Evolutionary conservation across 2,113 vertebrate species (phyloP), one percentile per base, ranked within the genome.

Genomic region (Hemichromis elongatus): DNA sequence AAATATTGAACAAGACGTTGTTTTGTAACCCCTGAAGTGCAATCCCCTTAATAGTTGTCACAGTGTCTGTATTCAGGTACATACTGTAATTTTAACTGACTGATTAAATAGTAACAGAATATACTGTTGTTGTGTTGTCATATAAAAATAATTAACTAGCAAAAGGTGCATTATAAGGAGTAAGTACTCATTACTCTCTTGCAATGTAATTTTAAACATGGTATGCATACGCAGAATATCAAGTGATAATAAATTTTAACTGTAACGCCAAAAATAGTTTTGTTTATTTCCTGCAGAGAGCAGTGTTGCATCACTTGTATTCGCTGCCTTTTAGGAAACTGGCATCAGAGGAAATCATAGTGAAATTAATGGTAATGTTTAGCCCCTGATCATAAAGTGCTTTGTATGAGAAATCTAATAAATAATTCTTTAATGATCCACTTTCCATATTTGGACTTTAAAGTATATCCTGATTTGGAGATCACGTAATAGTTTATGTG

Each of bases 171-270:
- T 50, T 81, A 81, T 70, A 53, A 54, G 37, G 79, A 87, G 45
- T 1, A 59, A 21, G 19, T 87, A 2, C 68, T 45, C 82, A 30
- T 83, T 68, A 85, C 59, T 35, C 9, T 59, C 37, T 68, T 83
- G 70, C 82, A 84, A 24, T 61, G 13, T 33, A 18, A 28, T 77
- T 47, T 47, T 35, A 70, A 56, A 85, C 9, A 7, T 82, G 55
- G 19, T 28, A 24, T 75, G 6, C 42, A 2, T 75, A 52, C 70
- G 24, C n/a, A 30, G 30, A 33, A 16, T 53, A 42, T 78, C n/a
- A 59, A 52, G 24, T 54, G 4, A 54, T 79, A 92, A 85, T 93
- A 90, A 84, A 91, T 66, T 70, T 80, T 56, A 90, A 81, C 55
- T 45, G 16, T 50, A 75, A 13, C 30, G 79, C 35, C 56, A 30